A percentile compares a stretch with the other conserved stretches of the same genome.
Evolutionary conservation across 2,797 vertebrate species (phyloP).

Genomic region (Enteromius fasciolatus): DNA sequence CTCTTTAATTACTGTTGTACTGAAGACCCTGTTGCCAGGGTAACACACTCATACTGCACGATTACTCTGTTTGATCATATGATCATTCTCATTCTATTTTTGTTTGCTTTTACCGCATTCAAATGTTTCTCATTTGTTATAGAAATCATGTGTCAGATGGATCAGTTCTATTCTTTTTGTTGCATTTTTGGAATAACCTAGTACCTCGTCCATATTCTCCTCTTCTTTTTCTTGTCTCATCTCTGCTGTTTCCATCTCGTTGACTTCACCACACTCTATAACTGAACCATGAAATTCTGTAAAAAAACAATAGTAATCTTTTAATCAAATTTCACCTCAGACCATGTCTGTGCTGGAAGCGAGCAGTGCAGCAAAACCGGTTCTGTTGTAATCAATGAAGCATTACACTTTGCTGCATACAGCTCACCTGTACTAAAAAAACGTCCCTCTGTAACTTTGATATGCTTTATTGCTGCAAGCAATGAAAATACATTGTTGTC

Average conservation of each 20-base stretch:
- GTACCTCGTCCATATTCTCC: background rate
- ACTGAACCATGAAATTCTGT: background rate
- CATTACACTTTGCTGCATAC: background rate
- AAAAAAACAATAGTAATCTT: background rate
- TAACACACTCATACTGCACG: background rate
- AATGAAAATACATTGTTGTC: slow-evolving; percentile 47
- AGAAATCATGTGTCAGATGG: background rate
- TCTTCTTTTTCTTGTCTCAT: background rate
- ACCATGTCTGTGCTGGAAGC: background rate
- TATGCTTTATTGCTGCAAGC: slow-evolving; percentile 29
- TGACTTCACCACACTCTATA: background rate
- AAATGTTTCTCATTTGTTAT: background rate
- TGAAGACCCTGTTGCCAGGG: background rate
- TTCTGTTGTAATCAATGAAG: background rate
- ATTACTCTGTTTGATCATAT: background rate
- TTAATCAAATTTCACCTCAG: background rate
- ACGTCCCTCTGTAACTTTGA: slow-evolving; percentile 26
- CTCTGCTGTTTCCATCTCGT: background rate
- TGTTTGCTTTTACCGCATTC: background rate
- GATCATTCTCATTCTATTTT: background rate
- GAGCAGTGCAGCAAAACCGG: background rate
- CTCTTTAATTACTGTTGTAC: background rate
- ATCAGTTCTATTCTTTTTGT: background rate
- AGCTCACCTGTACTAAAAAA: slow-evolving; percentile 5
- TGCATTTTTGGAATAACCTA: background rate